Evolutionary conservation across 2,113 vertebrate species (phyloP).

Genomic region (Psilopsiagon aurifrons): DNA sequence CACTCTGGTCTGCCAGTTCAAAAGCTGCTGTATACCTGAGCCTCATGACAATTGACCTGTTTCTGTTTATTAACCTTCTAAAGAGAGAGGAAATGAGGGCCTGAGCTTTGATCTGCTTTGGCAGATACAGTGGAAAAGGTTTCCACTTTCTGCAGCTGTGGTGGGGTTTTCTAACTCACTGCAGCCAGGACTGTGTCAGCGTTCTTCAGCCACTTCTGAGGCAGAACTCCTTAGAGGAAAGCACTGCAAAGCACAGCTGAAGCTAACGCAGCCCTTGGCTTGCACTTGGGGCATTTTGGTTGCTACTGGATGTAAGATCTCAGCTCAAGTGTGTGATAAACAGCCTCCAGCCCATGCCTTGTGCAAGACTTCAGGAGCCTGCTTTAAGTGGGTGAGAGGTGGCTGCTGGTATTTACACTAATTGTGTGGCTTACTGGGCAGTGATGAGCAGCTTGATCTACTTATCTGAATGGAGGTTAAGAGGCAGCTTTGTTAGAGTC

Average conservation of each 20-base stretch:
- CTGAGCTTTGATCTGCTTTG: neutral
- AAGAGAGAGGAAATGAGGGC: neutral
- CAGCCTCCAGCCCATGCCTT: neutral
- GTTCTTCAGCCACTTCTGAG: neutral
- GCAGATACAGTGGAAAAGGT: neutral
- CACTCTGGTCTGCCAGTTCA: neutral
- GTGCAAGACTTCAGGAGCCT: neutral
- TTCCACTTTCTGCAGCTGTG: neutral
- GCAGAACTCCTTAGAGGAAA: neutral
- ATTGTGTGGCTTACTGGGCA: neutral
- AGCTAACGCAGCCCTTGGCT: neutral
- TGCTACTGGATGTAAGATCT: neutral
- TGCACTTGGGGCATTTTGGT: neutral
- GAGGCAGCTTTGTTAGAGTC: neutral
- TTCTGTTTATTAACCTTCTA: constrained; percentile 9
- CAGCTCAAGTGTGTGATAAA: neutral
- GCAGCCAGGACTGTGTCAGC: neutral
- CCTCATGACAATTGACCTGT: neutral
- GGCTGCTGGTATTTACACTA: neutral
- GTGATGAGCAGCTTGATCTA: neutral
- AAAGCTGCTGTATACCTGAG: neutral
- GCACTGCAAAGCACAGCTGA: neutral
- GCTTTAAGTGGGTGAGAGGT: neutral
- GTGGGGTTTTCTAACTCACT: neutral
- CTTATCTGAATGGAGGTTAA: neutral